phyloP scores from a whole-genome alignment of 1,140 invertebrate genomes.

The Hyles vespertilio region DNA sequence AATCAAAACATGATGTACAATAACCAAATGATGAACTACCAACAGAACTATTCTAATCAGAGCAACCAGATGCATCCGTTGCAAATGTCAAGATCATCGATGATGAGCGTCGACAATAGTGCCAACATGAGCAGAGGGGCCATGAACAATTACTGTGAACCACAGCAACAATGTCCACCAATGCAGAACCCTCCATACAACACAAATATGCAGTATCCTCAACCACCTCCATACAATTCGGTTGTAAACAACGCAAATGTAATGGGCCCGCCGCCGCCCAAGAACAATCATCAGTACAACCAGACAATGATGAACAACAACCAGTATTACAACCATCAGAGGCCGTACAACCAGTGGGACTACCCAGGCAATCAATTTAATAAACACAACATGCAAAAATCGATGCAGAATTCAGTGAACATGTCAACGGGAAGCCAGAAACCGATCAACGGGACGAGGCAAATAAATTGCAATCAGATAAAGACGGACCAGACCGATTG shows the following conservation, averaged over 20 bases:
- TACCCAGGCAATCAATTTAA: constrained; percentile 66
- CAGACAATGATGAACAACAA: constrained; percentile 66
- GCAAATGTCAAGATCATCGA: constrained; percentile 62
- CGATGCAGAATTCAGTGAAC: constrained; percentile 58
- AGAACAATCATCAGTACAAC: constrained; percentile 67
- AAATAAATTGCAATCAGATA: constrained; percentile 47
- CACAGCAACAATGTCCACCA: constrained; percentile 34
- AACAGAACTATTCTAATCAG: constrained; percentile 67
- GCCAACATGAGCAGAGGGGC: constrained; percentile 55
- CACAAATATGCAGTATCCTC: constrained; percentile 56
- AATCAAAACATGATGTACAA: constrained; percentile 52
- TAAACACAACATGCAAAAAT: constrained; percentile 66
- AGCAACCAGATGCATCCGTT: constrained; percentile 61
- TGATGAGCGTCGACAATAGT: constrained; percentile 67
- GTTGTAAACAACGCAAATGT: constrained; percentile 48
- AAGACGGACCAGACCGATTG: constrained; percentile 62
- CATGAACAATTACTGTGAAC: constrained; percentile 56
- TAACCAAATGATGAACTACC: constrained; percentile 67
- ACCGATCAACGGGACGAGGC: constrained; percentile 40
- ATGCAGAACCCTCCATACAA: constrained; percentile 43
- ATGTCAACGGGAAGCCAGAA: constrained; percentile 70
- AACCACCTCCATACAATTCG: constrained; percentile 60
- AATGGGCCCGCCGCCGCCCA: constrained; percentile 66
- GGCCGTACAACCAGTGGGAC: constrained; percentile 68
- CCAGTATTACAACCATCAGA: constrained; percentile 63